A percentile compares a stretch with the other conserved stretches of the same genome.
Conservation (phyloP, 2,888 invertebrate species). For the Drosophila picticornis region DNA sequence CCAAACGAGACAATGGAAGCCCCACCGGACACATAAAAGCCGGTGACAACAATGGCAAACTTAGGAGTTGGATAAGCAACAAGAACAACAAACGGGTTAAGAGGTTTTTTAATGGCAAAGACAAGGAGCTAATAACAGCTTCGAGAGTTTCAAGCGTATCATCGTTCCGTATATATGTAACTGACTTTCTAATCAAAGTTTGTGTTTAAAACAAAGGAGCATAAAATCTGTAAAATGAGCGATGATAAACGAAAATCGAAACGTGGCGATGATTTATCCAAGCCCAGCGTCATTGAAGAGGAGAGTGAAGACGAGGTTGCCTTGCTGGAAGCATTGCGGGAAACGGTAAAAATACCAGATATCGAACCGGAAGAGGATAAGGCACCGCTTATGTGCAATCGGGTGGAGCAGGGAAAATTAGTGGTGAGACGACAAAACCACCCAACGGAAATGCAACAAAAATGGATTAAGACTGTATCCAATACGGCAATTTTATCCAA, state of each 20-base stretch:
- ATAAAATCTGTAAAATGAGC: constrained; percentile 18
- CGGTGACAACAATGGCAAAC: constrained; percentile 48
- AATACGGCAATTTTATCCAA: background rate
- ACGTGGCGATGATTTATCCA: background rate
- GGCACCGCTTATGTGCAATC: background rate
- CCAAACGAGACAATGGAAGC: constrained; percentile 42
- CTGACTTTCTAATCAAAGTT: constrained; percentile 69
- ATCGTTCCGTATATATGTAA: constrained; percentile 25
- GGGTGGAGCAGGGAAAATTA: background rate
- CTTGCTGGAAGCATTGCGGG: constrained; percentile 49
- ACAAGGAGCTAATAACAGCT: constrained; percentile 5
- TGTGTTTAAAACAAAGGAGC: constrained; percentile 1
- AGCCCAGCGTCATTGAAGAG: background rate
- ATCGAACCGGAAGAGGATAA: constrained; percentile 24
- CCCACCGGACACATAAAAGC: constrained; percentile 65
- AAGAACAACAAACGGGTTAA: constrained; percentile 59
- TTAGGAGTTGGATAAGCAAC: constrained; percentile 13
- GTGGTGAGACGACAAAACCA: constrained; percentile 3
- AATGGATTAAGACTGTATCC: constrained; percentile 4
- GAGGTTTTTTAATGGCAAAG: constrained; percentile 14
- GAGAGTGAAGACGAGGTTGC: constrained; percentile 46
- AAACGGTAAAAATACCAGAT: constrained; percentile 57
- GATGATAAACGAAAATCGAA: constrained; percentile 1
- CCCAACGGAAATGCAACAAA: constrained; percentile 9
- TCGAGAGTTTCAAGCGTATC: constrained; percentile 13